A percentile compares a stretch with the other conserved stretches of the same genome.
Conservation (phyloP, 2,888 invertebrate genomes). For the Xestia ashworthii region DNA sequence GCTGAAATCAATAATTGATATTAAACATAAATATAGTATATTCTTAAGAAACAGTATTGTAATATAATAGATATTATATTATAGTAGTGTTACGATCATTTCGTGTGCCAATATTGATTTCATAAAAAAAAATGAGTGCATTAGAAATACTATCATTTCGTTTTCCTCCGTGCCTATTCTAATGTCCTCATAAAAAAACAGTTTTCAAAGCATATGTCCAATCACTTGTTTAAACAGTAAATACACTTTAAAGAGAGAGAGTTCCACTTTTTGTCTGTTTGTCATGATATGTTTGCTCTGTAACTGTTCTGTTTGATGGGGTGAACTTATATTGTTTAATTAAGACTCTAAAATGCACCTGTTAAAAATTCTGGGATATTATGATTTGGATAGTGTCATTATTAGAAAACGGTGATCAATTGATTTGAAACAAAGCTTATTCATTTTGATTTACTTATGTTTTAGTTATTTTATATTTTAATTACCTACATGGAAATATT, state of each 20-base stretch:
- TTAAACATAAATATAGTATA: too few species aligned
- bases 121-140: too few species aligned
- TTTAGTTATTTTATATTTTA: too few species aligned
- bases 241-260: slow-evolving; percentile 47
- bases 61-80: too few species aligned
- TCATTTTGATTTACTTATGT: not conserved
- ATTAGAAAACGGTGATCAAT: not conserved
- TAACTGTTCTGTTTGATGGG: slow-evolving; percentile 55
- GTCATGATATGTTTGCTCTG: slow-evolving; percentile 70
- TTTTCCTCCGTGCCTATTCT: not conserved
- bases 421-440: not conserved
- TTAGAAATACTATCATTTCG: too few species aligned
- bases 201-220: slow-evolving; percentile 57
- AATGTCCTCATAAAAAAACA: not conserved
- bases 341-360: slow-evolving; percentile 50
- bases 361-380: slow-evolving; percentile 39
- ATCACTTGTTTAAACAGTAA: slow-evolving; percentile 63
- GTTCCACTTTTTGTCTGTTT: slow-evolving; percentile 55
- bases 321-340: slow-evolving; percentile 50
- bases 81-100: too few species aligned
- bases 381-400: not conserved
- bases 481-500: too few species aligned
- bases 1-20: too few species aligned
- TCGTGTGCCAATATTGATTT: too few species aligned
- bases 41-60: too few species aligned